Conservation (phyloP, 2,888 invertebrate genomes). For the Scaptomyza caliginosa region DNA sequence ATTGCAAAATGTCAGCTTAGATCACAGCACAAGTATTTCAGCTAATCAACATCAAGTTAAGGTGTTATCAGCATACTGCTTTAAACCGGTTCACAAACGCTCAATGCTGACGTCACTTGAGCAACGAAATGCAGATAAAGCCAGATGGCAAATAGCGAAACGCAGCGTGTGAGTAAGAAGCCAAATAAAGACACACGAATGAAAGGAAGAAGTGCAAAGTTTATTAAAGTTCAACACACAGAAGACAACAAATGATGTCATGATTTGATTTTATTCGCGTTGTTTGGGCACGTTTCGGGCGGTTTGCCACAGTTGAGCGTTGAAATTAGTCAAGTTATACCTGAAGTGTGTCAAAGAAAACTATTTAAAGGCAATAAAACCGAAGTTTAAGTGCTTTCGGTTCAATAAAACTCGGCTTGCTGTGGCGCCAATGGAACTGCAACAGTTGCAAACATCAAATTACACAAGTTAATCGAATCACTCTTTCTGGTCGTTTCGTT, state of each 20-base stretch:
- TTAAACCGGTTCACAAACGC: conserved; percentile 11
- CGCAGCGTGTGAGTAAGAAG: conserved; percentile 46
- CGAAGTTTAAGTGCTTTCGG: no score
- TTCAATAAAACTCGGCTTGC: no score
- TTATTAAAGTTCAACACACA: conserved; percentile 71
- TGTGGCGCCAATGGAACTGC: conserved; percentile 35
- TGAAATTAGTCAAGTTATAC: no score
- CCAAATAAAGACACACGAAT: conserved; percentile 34
- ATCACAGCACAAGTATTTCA: not conserved
- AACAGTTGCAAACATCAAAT: conserved; percentile 39
- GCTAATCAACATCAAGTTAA: conserved; percentile 14
- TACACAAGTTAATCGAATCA: conserved; percentile 57
- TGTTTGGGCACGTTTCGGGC: conserved; percentile 42
- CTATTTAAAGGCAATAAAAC: no score
- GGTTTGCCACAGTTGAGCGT: no score
- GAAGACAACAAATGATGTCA: conserved; percentile 71
- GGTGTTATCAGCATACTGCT: conserved; percentile 31
- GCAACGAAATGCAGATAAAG: conserved; percentile 3
- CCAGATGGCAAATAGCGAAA: not conserved
- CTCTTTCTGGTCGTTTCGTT: no score
- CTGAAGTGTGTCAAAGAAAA: not conserved
- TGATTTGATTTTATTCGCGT: conserved; percentile 26
- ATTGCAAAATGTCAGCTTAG: conserved; percentile 20
- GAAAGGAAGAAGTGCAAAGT: conserved; percentile 67
- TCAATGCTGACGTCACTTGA: conserved; percentile 51